Percentiles rank a stretch among this genome's conserved stretches.
Evolutionary conservation across 2,797 vertebrate species (phyloP).

Genomic region (Parauchenoglanis punctatus): DNA sequence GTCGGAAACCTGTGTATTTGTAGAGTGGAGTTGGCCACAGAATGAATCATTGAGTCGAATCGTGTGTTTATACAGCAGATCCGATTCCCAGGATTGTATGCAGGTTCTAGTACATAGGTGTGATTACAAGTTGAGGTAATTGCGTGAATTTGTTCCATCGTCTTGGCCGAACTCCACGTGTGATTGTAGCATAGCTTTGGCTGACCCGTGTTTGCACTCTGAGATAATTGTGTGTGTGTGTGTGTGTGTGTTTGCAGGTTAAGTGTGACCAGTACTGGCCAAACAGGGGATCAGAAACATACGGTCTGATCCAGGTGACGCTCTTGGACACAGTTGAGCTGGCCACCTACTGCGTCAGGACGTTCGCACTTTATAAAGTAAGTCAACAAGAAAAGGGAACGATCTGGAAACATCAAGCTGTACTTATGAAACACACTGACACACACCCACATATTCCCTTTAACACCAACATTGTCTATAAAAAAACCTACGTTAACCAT

Average conservation of each 20-base stretch:
- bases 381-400: constrained; percentile 41
- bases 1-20: not conserved
- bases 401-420: not conserved
- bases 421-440: not conserved
- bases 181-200: not conserved
- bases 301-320: constrained; percentile 94
- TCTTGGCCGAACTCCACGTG: not conserved
- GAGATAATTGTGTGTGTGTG: constrained; percentile 20
- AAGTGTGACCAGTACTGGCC: constrained; percentile 99
- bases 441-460: not conserved
- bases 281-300: constrained; percentile 93
- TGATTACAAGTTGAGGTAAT: not conserved
- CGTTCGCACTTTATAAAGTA: constrained; percentile 98
- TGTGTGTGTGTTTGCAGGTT: constrained; percentile 76
- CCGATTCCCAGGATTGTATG: not conserved
- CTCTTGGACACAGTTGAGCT: constrained; percentile 95
- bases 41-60: not conserved
- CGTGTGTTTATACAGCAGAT: not conserved
- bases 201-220: not conserved
- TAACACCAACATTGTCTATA: not conserved
- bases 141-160: not conserved
- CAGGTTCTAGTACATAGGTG: too few species aligned
- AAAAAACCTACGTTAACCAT: not conserved
- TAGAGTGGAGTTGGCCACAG: not conserved
- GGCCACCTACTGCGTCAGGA: constrained; percentile 96